Evolutionary conservation across 2,797 vertebrate genomes (phyloP).

Genomic region (Aphelocoma californica): DNA sequence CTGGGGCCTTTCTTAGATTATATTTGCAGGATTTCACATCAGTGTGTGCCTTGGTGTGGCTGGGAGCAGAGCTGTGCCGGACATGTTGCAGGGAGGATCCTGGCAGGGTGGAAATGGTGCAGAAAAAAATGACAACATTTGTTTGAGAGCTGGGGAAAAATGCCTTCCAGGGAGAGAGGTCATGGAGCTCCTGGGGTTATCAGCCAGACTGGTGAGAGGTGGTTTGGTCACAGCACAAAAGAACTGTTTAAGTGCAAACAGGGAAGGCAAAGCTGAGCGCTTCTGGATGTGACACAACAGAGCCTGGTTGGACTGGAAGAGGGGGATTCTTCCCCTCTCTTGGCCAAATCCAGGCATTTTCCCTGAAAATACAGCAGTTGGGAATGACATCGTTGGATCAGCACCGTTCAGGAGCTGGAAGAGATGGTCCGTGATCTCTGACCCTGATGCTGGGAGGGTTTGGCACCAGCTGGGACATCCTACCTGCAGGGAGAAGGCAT

Average conservation of each 20-base stretch:
- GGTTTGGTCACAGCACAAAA: neutral
- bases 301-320: neutral
- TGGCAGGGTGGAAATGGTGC: neutral
- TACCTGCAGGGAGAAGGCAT: neutral
- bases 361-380: neutral
- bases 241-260: neutral
- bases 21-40: neutral
- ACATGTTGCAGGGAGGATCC: accelerated
- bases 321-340: neutral
- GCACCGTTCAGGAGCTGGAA: neutral
- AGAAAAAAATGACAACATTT: neutral
- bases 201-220: neutral
- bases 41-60: neutral
- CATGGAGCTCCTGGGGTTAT: neutral
- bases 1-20: neutral
- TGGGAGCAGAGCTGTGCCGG: accelerated
- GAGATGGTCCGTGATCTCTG: neutral
- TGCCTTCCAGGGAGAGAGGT: neutral
- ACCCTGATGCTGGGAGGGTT: neutral
- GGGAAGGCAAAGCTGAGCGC: neutral
- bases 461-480: neutral
- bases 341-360: neutral
- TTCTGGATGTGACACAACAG: accelerated
- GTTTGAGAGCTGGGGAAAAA: neutral
- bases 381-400: neutral